Evolutionary conservation across 2,113 vertebrate genomes (phyloP).

Genomic region (Catharus minimus): DNA sequence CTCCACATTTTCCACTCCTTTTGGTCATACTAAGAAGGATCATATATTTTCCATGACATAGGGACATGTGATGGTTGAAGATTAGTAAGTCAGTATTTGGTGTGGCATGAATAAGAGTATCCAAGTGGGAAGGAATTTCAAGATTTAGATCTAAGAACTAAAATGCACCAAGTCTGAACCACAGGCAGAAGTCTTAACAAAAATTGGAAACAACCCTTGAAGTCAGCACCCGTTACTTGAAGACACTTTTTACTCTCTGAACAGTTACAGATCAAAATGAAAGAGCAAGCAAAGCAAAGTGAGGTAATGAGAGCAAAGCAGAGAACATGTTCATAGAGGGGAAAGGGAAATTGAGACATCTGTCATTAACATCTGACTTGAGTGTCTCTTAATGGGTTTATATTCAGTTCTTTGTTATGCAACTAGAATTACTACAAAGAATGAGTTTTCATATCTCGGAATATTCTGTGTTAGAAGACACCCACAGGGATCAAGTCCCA

Average conservation of each 20-base stretch:
- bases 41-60: background rate
- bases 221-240: background rate
- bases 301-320: background rate
- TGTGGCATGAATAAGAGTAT: background rate
- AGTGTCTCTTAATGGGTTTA: background rate
- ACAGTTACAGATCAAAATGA: background rate
- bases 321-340: background rate
- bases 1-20: background rate
- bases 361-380: background rate
- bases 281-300: background rate
- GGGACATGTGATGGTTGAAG: background rate
- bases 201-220: background rate
- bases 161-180: background rate
- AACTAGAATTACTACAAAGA: background rate
- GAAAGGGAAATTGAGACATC: background rate
- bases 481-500: background rate
- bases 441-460: background rate
- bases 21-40: background rate
- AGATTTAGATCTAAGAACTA: background rate
- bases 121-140: background rate
- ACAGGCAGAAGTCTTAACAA: background rate
- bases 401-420: background rate
- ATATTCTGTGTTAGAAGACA: background rate
- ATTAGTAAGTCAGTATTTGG: background rate
- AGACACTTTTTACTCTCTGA: background rate